phyloP scores from a whole-genome alignment of 2,113 vertebrate genomes.

The Hypocryptadius cinnamomeus region DNA sequence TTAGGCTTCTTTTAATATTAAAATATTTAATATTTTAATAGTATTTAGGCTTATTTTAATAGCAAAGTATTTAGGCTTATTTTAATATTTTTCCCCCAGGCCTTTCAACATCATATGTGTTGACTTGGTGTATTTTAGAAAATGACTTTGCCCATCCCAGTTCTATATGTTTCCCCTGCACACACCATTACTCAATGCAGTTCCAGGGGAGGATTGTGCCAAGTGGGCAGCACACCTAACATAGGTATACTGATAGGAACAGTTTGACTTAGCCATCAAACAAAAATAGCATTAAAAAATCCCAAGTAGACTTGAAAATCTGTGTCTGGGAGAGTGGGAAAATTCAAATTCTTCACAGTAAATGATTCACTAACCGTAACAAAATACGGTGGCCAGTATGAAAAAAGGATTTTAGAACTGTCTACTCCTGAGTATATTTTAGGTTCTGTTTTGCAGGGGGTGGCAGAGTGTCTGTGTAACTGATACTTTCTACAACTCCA shows the following conservation, averaged over 20 bases:
- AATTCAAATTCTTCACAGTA: not conserved
- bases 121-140: not conserved
- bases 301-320: not conserved
- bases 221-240: not conserved
- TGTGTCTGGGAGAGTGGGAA: not conserved
- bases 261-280: not conserved
- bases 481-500: constrained; percentile 1
- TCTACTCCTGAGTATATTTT: not conserved
- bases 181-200: not conserved
- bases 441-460: not conserved
- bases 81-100: not conserved
- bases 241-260: not conserved
- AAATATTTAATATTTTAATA: too few relatives aligned
- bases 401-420: not conserved
- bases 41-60: not conserved
- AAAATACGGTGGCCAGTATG: not conserved
- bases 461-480: not conserved
- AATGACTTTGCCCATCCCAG: not conserved
- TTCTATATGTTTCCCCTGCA: not conserved
- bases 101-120: not conserved
- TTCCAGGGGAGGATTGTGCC: not conserved
- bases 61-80: not conserved
- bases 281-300: not conserved
- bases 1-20: not conserved
- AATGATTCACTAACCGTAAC: not conserved